phyloP scores from a whole-genome alignment of 2,797 vertebrate genomes.

The Linurgus olivaceus region DNA sequence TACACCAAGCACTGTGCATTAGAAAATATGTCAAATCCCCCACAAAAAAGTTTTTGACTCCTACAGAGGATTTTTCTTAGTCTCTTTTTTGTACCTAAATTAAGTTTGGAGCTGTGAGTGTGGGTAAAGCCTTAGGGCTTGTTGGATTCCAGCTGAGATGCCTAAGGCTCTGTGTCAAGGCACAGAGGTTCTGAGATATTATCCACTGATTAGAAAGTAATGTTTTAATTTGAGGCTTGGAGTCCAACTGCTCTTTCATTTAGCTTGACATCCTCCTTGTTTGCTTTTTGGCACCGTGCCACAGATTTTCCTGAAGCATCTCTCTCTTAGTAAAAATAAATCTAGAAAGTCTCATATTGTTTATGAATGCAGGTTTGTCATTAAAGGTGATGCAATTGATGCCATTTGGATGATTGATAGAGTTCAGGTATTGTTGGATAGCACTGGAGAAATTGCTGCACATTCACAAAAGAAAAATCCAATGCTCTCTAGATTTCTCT shows the following conservation, averaged over 20 bases:
- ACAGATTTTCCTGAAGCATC: background rate
- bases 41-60: background rate
- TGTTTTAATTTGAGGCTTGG: background rate
- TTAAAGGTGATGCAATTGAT: background rate
- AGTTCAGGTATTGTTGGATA: background rate
- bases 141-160: background rate
- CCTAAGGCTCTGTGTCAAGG: background rate
- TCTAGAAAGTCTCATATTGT: background rate
- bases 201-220: background rate
- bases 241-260: background rate
- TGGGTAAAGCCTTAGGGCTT: background rate
- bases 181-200: background rate
- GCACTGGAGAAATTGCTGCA: rapidly evolving
- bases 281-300: background rate
- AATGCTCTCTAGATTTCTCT: background rate
- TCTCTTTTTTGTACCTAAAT: background rate
- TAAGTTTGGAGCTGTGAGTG: background rate
- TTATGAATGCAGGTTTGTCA: background rate
- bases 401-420: background rate
- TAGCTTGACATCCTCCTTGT: background rate
- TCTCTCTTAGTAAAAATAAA: background rate
- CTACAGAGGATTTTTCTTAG: background rate
- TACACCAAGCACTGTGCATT: background rate
- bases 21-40: background rate
- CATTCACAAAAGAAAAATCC: background rate